Evolutionary conservation across 2,888 invertebrate genomes (phyloP).

Genomic region (Biston stratarius): DNA sequence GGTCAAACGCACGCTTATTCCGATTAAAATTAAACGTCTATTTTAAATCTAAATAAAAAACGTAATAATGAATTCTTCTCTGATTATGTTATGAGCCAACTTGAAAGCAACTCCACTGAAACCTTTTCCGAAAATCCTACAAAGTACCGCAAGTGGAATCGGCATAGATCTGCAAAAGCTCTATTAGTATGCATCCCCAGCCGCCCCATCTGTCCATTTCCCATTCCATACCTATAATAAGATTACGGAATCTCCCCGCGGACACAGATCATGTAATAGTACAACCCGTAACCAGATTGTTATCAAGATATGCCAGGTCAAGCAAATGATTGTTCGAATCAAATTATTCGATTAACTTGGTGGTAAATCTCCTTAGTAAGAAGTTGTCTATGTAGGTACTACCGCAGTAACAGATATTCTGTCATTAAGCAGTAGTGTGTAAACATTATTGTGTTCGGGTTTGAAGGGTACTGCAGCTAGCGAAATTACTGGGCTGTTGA

Average conservation of each 20-base stretch:
- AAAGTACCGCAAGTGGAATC: not conserved
- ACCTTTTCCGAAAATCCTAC: slow-evolving; percentile 1
- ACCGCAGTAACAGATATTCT: too few relatives aligned
- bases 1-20: too few relatives aligned
- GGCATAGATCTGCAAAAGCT: slow-evolving; percentile 2
- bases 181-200: slow-evolving; percentile 23
- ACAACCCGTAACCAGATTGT: not conserved
- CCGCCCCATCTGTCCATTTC: slow-evolving; percentile 8
- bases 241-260: slow-evolving; percentile 1
- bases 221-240: slow-evolving; percentile 8
- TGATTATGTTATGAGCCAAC: too few relatives aligned
- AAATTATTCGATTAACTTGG: not conserved
- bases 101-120: not conserved
- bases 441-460: too few relatives aligned
- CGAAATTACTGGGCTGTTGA: too few relatives aligned
- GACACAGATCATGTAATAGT: not conserved
- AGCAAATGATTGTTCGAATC: not conserved
- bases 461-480: too few relatives aligned
- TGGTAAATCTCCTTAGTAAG: too few relatives aligned
- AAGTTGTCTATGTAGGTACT: too few relatives aligned
- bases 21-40: too few relatives aligned
- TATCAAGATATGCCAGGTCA: not conserved
- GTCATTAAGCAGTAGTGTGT: too few relatives aligned
- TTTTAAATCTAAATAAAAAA: too few relatives aligned
- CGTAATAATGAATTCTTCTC: too few relatives aligned